Conservation (phyloP, 2,888 invertebrate genomes). For the Acleris cristana region DNA sequence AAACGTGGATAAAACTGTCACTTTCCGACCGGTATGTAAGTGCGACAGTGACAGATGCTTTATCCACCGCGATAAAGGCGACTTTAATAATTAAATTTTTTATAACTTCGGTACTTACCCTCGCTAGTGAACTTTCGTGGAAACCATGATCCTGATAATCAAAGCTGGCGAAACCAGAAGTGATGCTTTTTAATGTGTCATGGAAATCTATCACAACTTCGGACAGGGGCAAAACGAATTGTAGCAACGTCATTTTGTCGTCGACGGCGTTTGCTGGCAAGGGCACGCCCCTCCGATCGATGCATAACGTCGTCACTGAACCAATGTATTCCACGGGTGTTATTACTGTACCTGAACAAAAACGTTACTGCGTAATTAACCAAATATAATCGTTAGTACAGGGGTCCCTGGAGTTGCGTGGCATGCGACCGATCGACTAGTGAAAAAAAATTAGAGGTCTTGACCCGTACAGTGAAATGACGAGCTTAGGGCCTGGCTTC, state of each 20-base stretch:
- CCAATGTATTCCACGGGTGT: slow-evolving; percentile 91
- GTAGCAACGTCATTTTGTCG: slow-evolving; percentile 90
- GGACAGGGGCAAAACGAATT: slow-evolving; percentile 93
- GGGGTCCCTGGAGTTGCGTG: no score
- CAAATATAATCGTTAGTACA: no score
- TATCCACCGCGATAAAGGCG: no score
- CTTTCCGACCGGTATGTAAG: no score
- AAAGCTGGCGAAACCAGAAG: slow-evolving; percentile 98
- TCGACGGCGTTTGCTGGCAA: slow-evolving; percentile 91
- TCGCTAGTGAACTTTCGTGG: slow-evolving; percentile 89
- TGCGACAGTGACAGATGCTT: no score
- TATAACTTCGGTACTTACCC: slow-evolving; percentile 80
- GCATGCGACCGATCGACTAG: no score
- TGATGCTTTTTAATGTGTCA: slow-evolving; percentile 93
- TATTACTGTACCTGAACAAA: slow-evolving; percentile 90
- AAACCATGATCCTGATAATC: slow-evolving; percentile 96
- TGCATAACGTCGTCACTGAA: slow-evolving; percentile 87
- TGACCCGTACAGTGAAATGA: no score
- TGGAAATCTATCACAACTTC: slow-evolving; percentile 98
- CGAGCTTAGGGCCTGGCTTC: no score
- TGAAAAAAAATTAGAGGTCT: no score
- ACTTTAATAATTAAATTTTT: no score
- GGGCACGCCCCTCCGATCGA: slow-evolving; percentile 87
- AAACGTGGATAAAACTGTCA: no score
- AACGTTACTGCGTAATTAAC: no score